Base-by-base conservation (phyloP, 2,113 vertebrate species). In the Passer montanus region DNA sequence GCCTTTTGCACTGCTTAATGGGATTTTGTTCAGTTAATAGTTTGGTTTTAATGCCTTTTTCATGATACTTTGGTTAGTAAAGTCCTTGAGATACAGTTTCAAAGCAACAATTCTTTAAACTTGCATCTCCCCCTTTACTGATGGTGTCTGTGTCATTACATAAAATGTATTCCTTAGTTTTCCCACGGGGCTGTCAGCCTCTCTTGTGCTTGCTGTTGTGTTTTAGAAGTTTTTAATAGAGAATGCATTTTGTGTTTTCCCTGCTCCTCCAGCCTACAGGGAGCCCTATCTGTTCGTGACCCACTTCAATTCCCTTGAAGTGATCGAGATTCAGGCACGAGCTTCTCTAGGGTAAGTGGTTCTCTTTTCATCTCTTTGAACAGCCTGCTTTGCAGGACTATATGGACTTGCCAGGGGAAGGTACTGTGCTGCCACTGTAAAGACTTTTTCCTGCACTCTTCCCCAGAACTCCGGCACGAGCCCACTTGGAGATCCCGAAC, bases 221-320 rank as follows among this genome's bases (percentile, higher is more conserved):
- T 81, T 55, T 74, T 50, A 63, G 43, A 93, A 83, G 76, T 58
- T 93, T 89, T 52, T 91, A 93, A 95, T 3, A 22, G 64, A 47
- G 35, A 60, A 80, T 93, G 52, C 72, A 24, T 80, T 30, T 68
- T 47, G 20, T 70, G 30, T 77, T 91, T 52, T 75, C 77, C 64
- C 75, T 95, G 78, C 41, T 92, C n/a, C 24, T 92, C 18, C 97
- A 99, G 99, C 99, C 94, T 99, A 99, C 98, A 98, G 99, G 97
- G 99, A 99, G 74, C 99, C 99, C 17, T 99, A 99, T 91, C 98
- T 99, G 87, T 99, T 99, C 89, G 99, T 99, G 97, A 99, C 99
- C 85, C 99, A 99, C 97, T 99, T 99, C 98, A 99, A 99, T 98
- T 99, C 99, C 31, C 98, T 99, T 67, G 99, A 99, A 90, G 99